A percentile compares a stretch with the other conserved stretches of the same genome.
phyloP scores from a whole-genome alignment of 2,797 vertebrate genomes.

The Sebastolobus altivelis region DNA sequence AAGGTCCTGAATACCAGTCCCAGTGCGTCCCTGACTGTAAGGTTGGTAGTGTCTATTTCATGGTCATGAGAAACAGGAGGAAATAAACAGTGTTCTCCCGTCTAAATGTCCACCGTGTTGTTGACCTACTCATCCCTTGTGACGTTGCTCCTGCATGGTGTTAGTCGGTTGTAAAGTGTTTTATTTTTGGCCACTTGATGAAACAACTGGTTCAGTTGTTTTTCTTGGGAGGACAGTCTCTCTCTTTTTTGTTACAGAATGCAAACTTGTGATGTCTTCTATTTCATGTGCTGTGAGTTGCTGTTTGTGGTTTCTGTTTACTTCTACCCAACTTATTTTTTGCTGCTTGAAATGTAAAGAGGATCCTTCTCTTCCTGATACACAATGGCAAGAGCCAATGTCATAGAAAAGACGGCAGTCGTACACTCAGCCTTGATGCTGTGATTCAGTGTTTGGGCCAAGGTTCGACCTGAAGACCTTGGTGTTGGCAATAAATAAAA shows the following conservation, averaged over 20 bases:
- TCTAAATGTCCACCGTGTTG: neutral
- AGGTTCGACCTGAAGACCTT: neutral
- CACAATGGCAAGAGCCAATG: neutral
- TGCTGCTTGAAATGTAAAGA: conserved; percentile 1
- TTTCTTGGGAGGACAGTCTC: neutral
- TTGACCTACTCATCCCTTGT: neutral
- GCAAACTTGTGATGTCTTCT: neutral
- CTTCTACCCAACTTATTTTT: neutral
- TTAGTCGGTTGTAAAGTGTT: neutral
- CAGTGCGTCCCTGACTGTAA: no score
- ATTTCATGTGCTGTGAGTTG: neutral
- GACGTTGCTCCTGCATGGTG: neutral
- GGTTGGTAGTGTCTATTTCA: no score
- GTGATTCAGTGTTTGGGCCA: neutral
- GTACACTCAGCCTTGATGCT: neutral
- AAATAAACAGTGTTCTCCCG: neutral
- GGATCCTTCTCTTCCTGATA: neutral
- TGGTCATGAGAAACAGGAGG: no score
- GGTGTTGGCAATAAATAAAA: neutral
- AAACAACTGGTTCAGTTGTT: neutral
- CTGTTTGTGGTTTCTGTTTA: neutral
- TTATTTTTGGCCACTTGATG: neutral
- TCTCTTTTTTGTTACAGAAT: neutral
- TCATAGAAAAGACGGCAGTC: neutral
- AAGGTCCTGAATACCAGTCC: no score